Conservation (phyloP, 2,113 vertebrate genomes). For the Pangasianodon hypophthalmus region DNA sequence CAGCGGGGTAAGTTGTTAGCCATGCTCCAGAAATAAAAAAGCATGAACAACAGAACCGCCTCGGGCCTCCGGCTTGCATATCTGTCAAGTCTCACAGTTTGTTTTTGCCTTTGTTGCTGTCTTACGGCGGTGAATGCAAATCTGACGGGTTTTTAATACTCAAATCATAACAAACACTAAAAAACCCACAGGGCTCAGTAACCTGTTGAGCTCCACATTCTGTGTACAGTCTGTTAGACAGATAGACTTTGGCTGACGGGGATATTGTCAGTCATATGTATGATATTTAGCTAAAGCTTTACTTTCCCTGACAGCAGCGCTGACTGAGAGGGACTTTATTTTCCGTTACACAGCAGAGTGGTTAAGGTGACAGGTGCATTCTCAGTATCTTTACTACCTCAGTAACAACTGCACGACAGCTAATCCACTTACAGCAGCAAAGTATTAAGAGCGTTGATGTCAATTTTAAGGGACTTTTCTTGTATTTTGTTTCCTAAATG, state of each 20-base stretch:
- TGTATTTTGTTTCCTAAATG: not conserved
- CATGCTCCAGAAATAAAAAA: slow-evolving; percentile 21
- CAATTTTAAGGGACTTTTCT: not conserved
- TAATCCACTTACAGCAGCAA: not conserved
- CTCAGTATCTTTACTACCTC: not conserved
- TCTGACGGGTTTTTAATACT: not conserved
- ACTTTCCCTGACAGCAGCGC: not conserved
- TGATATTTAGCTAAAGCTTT: not conserved
- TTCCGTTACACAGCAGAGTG: not conserved
- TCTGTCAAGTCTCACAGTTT: not conserved
- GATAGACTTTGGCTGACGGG: not conserved
- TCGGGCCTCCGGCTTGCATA: not conserved
- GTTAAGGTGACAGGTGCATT: slow-evolving; percentile 8
- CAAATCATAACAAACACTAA: not conserved
- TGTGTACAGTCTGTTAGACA: not conserved
- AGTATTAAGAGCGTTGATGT: not conserved
- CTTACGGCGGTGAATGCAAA: not conserved
- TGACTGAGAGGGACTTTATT: not conserved
- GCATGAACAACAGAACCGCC: not conserved
- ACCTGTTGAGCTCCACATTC: not conserved
- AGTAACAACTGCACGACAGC: not conserved
- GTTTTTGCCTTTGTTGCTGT: not conserved
- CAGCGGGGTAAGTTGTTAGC: slow-evolving; percentile 29
- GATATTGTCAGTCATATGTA: not conserved
- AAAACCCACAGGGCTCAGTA: not conserved